Conservation (phyloP, 2,113 vertebrate genomes). For the Sigmodon hispidus region DNA sequence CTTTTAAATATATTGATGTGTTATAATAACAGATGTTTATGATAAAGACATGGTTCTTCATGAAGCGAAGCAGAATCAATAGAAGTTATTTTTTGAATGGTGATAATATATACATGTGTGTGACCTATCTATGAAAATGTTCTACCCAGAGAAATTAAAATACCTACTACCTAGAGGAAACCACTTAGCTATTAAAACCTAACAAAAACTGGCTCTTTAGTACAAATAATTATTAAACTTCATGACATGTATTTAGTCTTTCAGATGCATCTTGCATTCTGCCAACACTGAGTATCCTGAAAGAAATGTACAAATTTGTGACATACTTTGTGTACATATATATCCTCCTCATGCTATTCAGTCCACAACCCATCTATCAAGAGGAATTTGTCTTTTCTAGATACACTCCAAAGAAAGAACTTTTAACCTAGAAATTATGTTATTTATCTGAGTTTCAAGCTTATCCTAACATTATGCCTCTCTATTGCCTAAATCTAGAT, state of each 20-base stretch:
- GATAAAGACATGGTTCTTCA: constrained; percentile 13
- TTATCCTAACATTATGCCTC: neutral
- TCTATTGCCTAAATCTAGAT: constrained; percentile 46
- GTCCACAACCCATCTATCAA: neutral
- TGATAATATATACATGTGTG: constrained; percentile 28
- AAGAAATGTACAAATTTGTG: constrained; percentile 53
- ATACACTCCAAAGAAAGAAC: neutral
- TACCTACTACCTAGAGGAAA: constrained; percentile 39
- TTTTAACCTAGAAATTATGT: neutral
- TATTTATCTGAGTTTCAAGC: constrained; percentile 37
- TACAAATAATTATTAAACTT: constrained; percentile 29
- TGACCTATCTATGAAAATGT: constrained; percentile 25
- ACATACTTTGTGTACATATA: neutral
- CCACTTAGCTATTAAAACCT: constrained; percentile 26
- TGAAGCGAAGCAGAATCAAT: constrained; percentile 42
- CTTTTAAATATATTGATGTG: neutral
- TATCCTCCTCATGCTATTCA: neutral
- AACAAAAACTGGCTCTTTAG: constrained; percentile 39
- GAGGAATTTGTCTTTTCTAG: neutral
- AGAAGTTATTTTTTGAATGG: neutral
- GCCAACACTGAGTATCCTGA: constrained; percentile 16
- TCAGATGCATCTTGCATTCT: constrained; percentile 49
- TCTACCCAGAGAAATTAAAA: constrained; percentile 50
- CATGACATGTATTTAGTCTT: constrained; percentile 37
- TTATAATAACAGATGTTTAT: constrained; percentile 21